Evolutionary conservation across 2,797 vertebrate genomes (phyloP), one percentile per base, ranked within the genome.

Genomic region (Takifugu rubripes): DNA sequence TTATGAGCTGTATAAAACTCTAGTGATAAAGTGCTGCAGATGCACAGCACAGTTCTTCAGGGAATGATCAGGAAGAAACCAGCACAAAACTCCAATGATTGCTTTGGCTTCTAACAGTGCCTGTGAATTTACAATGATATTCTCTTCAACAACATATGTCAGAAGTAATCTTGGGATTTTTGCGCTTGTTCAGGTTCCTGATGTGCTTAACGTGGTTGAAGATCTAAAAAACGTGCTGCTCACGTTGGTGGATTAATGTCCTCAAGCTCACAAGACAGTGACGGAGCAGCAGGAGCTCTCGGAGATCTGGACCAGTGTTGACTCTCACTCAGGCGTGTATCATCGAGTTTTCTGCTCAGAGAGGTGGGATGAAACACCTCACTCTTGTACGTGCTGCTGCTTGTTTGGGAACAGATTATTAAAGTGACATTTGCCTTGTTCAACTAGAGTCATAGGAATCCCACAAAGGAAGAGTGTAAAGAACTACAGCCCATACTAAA

Each of bases 31-130:
- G 64, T 91, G 50, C 74, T 94, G 63, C 75, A 75, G 49, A 66
- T 88, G 75, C 83, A 88, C 55, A 79, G 83, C 80, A 87, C 74
- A 54, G 86, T 90, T 75, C 59, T 91, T 52, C 82, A 92, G 88
- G 87, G 93, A 83, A 83, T 52, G 24, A 0, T 58, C 43, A n/a
- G 3, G 52, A 43, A 40, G 36, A 40, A 14, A 14, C 36, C 36
- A 40, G 10, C 36, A 40, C 4, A 40, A 15, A 40, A 40, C 11
- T 5, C 36, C 3, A 12, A 40, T 40, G 10, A 33, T 33, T 33
- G 36, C 2, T 40, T 40, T 40, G 12, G 36, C 36, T 14, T 40
- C 12, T 40, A 9, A 33, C 8, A 40, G 12, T 2, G 9, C 14
- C 36, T 12, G 12, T 12, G 12, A 40, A 14, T 40, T 40, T 10